A percentile compares a stretch with the other conserved stretches of the same genome.
phyloP scores from a whole-genome alignment of 2,888 invertebrate genomes.

The Catocala sponsa region DNA sequence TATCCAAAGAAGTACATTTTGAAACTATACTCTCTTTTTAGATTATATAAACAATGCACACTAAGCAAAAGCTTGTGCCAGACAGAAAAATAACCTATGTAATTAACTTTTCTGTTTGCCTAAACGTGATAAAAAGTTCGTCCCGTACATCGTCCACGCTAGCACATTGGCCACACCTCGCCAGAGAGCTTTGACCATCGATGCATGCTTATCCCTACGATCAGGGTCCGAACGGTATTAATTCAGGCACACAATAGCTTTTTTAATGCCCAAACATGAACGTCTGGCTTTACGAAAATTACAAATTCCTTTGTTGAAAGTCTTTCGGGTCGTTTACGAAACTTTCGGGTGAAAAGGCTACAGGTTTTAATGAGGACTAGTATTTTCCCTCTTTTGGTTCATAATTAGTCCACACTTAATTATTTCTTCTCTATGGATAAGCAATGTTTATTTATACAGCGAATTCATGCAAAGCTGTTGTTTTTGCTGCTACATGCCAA shows the following conservation, averaged over 20 bases:
- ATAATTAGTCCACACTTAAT: neutral
- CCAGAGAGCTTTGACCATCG: conserved; percentile 49
- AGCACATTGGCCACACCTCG: conserved; percentile 10
- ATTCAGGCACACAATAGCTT: conserved; percentile 51
- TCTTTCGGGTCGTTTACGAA: conserved; percentile 26
- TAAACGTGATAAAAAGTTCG: no score
- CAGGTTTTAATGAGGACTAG: no score
- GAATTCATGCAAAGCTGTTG: no score
- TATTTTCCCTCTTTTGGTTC: neutral
- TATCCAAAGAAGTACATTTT: no score
- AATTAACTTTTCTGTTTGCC: no score
- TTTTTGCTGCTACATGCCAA: no score
- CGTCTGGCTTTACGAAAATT: conserved; percentile 43
- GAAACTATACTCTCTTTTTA: no score
- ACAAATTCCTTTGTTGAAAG: conserved; percentile 50
- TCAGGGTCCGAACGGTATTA: conserved; percentile 44
- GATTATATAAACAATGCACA: no score
- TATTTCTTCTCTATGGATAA: no score
- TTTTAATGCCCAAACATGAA: conserved; percentile 49
- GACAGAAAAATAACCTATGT: no score
- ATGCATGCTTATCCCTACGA: conserved; percentile 49
- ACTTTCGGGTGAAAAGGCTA: conserved; percentile 29
- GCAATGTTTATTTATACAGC: no score
- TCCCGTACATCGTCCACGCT: neutral
- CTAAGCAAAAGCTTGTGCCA: no score